These are phyloP conservation scores for Strix uralensis DNA, from an alignment of 2,113 vertebrate genomes.

Conservation along the genomic window DNA sequence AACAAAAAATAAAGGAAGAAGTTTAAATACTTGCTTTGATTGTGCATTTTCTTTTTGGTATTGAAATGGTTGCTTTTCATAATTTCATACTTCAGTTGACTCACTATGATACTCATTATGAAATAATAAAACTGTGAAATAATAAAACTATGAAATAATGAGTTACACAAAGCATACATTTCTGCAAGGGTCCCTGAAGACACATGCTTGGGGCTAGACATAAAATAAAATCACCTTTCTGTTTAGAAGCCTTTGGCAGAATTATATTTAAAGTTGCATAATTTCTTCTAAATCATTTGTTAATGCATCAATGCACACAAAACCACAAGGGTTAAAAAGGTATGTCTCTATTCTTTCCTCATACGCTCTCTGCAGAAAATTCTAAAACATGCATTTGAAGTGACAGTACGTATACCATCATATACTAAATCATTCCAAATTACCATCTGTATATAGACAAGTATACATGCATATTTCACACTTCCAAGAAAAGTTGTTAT, in stretches of 20 bases:
- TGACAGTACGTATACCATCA: not conserved
- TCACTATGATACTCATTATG: not conserved
- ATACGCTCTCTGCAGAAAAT: not conserved
- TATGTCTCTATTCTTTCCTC: not conserved
- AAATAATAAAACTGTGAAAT: not conserved
- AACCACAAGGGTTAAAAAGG: not conserved
- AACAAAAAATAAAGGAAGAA: conserved; percentile 22
- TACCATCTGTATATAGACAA: not conserved
- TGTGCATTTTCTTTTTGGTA: not conserved
- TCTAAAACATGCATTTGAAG: not conserved
- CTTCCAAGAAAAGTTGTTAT: not conserved
- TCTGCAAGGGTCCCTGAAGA: not conserved
- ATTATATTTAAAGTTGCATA: not conserved
- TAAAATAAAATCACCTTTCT: not conserved
- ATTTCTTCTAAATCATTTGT: not conserved
- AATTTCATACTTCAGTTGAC: not conserved
- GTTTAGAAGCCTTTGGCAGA: not conserved
- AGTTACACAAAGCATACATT: not conserved
- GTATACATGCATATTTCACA: not conserved
- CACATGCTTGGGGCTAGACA: not conserved
- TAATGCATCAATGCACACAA: not conserved
- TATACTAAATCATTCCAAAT: not conserved
- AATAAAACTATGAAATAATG: not conserved
- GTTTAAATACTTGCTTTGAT: not conserved
- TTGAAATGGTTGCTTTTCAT: not conserved